A percentile compares a stretch with the other conserved stretches of the same genome.
Conservation (phyloP, 2,113 vertebrate species). For the Cavia porcellus region DNA sequence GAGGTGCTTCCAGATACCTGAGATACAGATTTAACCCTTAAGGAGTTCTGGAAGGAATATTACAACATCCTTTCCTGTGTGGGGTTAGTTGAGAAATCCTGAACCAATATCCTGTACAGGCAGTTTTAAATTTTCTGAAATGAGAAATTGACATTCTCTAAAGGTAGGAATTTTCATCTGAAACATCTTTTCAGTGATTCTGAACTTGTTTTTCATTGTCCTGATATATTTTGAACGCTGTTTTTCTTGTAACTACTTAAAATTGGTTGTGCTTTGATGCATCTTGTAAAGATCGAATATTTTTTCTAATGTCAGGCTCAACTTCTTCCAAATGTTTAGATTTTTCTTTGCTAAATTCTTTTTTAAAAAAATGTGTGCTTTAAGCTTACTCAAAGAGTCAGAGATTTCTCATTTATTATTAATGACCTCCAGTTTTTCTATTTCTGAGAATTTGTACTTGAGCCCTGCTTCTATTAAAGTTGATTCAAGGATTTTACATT, state of each 20-base stretch:
- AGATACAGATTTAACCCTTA: background rate
- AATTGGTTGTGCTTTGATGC: constrained; percentile 31
- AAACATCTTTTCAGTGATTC: background rate
- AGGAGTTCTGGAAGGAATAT: background rate
- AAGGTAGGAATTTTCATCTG: background rate
- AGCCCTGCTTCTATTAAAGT: background rate
- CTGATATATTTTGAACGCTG: background rate
- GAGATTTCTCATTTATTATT: background rate
- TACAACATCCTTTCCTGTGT: background rate
- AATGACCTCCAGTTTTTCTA: background rate
- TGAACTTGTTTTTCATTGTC: constrained; percentile 14
- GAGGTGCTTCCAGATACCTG: background rate
- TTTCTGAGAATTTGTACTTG: background rate
- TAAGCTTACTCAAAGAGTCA: background rate
- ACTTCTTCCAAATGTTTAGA: background rate
- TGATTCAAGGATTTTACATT: constrained; percentile 5
- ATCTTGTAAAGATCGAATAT: background rate
- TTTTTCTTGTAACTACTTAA: constrained; percentile 42
- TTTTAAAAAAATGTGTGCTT: constrained; percentile 11
- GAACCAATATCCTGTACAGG: background rate
- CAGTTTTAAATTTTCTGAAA: background rate
- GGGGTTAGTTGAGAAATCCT: background rate
- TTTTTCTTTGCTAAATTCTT: constrained; percentile 17
- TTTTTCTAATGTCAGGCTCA: constrained; percentile 49
- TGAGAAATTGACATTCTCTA: background rate